Base-by-base conservation (phyloP, 1,140 invertebrate species). In the Drosophila kohkoa region DNA sequence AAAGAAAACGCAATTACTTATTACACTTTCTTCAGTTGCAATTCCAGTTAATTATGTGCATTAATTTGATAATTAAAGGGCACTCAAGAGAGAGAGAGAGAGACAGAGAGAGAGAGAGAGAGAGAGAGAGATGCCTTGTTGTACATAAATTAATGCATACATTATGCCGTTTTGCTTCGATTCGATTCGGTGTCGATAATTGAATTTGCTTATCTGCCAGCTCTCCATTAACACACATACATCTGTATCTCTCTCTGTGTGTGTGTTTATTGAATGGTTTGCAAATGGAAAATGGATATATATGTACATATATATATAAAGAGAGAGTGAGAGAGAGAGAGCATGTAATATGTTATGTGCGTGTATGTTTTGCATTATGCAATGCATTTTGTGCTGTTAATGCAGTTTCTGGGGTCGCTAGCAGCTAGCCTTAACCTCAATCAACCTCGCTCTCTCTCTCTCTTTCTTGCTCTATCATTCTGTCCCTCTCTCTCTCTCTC, bases 131-230 rank as follows among this genome's bases (percentile, higher is more conserved):
- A 57, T 57, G 32, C 35, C 46, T 25, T 25, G 20, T 25, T 25
- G 20, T 25, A 25, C 48, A 52, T 55, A 46, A 74, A 68, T 68
- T 54, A 60, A 68, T 74, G 66, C 60, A 68, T 60, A 52, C 16
- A 11, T 68, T 68, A 25, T 35, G 45, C 48, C 35, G 20, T 54
- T 41, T 62, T 46, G 41, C 41, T 15, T 25, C 20, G 20, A 25
- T 25, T 25, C 15, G 38, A 59, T 72, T 30, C 52, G 28, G 25
- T 41, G 66, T 45, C 28, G 71, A 74, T 74, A 74, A 74, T 74
- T 74, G 71, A 68, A 74, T 74, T 74, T 68, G 64, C 46, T 52
- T 67, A 73, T 67, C 48, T 65, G 48, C 32, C 71, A 65, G 69
- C 62, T 68, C 62, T 68, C 46, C 38, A 68, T 68, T 45, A 74